phyloP scores from a whole-genome alignment of 2,113 vertebrate species.

The Phodopus roborovskii region DNA sequence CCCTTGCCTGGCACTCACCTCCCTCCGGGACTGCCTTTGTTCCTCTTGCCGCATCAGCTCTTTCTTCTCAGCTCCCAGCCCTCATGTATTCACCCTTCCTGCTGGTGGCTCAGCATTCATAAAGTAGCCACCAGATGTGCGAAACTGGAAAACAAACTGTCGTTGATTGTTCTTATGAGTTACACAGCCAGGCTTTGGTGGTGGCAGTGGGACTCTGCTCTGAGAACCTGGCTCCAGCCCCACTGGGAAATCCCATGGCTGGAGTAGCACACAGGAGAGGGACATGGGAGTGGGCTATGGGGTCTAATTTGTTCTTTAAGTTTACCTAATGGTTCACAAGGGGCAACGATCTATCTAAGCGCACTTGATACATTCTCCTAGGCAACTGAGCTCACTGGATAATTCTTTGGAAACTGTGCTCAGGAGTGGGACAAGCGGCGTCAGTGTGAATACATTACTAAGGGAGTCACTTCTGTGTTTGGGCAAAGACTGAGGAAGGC shows the following conservation, averaged over 20 bases:
- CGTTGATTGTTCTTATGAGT: constrained; percentile 44
- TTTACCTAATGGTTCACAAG: constrained; percentile 80
- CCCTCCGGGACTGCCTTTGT: background rate
- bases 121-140: constrained; percentile 21
- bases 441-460: constrained; percentile 67
- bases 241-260: background rate
- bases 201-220: background rate
- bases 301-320: constrained; percentile 78
- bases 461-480: constrained; percentile 3
- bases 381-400: constrained; percentile 75
- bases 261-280: background rate
- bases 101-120: background rate
- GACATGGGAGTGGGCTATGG: background rate
- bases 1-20: background rate
- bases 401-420: constrained; percentile 69
- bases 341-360: constrained; percentile 19
- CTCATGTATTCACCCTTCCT: background rate
- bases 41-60: background rate
- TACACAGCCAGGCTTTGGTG: background rate
- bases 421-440: constrained; percentile 61
- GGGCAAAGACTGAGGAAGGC: constrained; percentile 13
- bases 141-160: background rate
- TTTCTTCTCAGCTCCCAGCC: background rate
- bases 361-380: constrained; percentile 78
- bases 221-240: constrained; percentile 46